A percentile compares a stretch with the other conserved stretches of the same genome.
Evolutionary conservation across 2,888 invertebrate genomes (phyloP).

Genomic region (Himalopsyche anomala): DNA sequence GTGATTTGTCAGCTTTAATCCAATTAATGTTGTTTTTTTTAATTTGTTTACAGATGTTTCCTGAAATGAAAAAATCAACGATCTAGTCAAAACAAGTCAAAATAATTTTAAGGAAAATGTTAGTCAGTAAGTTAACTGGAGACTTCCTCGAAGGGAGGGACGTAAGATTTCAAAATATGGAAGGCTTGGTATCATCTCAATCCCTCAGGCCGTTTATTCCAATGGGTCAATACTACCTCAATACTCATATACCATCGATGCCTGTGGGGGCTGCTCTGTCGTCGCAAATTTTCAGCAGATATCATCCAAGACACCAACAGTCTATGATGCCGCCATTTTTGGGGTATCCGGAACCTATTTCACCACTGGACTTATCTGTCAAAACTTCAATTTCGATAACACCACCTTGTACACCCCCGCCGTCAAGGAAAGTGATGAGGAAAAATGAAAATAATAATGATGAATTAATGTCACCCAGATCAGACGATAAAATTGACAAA

Average conservation of each 20-base stretch:
- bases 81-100: conserved; percentile 35
- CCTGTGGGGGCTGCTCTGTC: conserved; percentile 51
- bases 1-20: too few relatives aligned
- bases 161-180: conserved; percentile 49
- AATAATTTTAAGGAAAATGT: background rate
- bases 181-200: conserved; percentile 60
- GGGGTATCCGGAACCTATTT: conserved; percentile 78
- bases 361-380: conserved; percentile 86
- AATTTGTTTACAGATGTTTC: background rate
- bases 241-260: conserved; percentile 55
- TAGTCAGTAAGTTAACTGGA: conserved; percentile 14
- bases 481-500: conserved; percentile 72
- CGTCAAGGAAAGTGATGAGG: conserved; percentile 77
- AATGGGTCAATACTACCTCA: conserved; percentile 57
- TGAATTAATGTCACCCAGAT: conserved; percentile 61
- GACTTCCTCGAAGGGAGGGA: background rate
- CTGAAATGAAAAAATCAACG: background rate
- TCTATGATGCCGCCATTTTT: conserved; percentile 77
- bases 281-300: conserved; percentile 54
- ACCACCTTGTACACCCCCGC: conserved; percentile 86
- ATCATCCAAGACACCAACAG: conserved; percentile 70
- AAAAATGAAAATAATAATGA: conserved; percentile 71
- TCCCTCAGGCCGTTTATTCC: conserved; percentile 60
- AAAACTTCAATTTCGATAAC: conserved; percentile 85
- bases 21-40: background rate